Evolutionary conservation across 2,888 invertebrate genomes (phyloP).

Genomic region (Rhodophaea formosa): DNA sequence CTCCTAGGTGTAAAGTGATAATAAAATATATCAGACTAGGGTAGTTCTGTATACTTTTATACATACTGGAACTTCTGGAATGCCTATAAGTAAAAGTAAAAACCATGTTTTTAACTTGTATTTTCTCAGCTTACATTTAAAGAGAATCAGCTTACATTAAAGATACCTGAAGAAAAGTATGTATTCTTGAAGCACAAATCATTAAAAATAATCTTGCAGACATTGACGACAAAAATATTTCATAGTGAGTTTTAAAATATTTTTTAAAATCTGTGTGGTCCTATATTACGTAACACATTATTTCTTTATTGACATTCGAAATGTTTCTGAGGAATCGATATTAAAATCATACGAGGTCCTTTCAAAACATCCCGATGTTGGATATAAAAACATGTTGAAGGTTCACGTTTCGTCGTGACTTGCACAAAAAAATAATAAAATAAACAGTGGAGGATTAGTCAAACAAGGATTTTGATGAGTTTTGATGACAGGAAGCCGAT

Average conservation of each 20-base stretch:
- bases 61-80: too few species aligned
- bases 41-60: too few species aligned
- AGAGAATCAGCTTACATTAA: background rate
- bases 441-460: slow-evolving; percentile 59
- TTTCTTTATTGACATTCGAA: background rate
- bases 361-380: slow-evolving; percentile 14
- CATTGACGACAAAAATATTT: background rate
- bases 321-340: slow-evolving; percentile 25
- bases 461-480: slow-evolving; percentile 45
- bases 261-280: slow-evolving; percentile 1
- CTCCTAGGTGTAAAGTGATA: background rate
- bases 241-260: slow-evolving; percentile 22
- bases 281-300: background rate
- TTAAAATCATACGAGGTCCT: slow-evolving; percentile 14
- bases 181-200: too few species aligned
- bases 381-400: slow-evolving; percentile 22
- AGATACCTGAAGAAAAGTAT: too few species aligned
- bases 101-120: too few species aligned
- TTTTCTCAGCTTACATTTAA: background rate
- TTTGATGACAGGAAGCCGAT: slow-evolving; percentile 46
- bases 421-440: slow-evolving; percentile 51
- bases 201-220: too few species aligned
- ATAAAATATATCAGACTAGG: too few species aligned
- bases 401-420: slow-evolving; percentile 50
- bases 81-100: too few species aligned